Evolutionary conservation across 2,888 invertebrate species (phyloP), one percentile per base, ranked within the genome.

Genomic region (Smittia aterrima): DNA sequence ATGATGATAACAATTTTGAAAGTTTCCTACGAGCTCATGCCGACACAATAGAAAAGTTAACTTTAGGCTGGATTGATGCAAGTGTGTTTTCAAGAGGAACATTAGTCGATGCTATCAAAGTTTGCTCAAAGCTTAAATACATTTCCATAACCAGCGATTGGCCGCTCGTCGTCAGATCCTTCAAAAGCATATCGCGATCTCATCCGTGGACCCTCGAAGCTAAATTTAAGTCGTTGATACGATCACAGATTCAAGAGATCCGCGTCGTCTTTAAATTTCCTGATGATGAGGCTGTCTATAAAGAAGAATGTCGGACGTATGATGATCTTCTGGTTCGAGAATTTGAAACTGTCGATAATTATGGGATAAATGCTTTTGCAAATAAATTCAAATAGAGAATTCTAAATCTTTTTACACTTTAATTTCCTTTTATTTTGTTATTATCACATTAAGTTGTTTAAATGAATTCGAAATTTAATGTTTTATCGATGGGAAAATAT

Each of bases 381-480:
- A 71, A 71, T 32, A 24, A 54, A 32, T 71, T 53, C 18, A 71
- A 71, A 71, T 71, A 68, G 20, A 71, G 1, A 1, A n/a, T n/a
- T n/a, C n/a, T n/a, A n/a, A n/a, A n/a, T n/a, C 38, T 38, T 38
- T 38, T 38, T 38, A 7, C 4, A 38, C 38, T 38, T 4, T 38
- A 38, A n/a, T n/a, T 38, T 11, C 4, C 47, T 6, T 47, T 3
- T 47, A 47, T 47, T n/a, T 13, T 11, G 2, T 47, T n/a, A 6
- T 47, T 4, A 11, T 47, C 47, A 47, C 47, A 47, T 47, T 11
- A 38, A 38, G n/a, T n/a, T n/a, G n/a, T n/a, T 32, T 32, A 3
- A 32, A 32, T 32, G 32, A 3, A n/a, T 47, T 16, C 2, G 16
- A 22, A 58, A 47, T 4, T 58, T 6, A 58, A 22, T 47, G 58